Conservation (phyloP, 1,140 invertebrate species). For the Pantala flavescens region DNA sequence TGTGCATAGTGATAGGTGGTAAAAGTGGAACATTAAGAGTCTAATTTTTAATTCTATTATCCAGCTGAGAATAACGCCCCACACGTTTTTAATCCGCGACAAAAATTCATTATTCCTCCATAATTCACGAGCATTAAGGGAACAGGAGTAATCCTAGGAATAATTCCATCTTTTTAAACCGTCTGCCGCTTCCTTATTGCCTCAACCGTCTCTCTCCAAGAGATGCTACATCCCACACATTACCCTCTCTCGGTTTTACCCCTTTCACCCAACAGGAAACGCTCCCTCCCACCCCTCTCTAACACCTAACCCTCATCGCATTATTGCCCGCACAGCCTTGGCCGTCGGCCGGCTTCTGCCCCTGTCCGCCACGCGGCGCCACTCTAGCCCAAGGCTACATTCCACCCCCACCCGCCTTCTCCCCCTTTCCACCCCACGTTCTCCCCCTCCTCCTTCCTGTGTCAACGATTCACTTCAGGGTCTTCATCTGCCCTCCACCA, state of each 20-base stretch:
- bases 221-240: too few relatives aligned
- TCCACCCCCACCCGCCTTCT: background rate
- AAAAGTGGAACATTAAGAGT: too few relatives aligned
- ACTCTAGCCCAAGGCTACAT: constrained; percentile 7
- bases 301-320: background rate
- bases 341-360: constrained; percentile 3
- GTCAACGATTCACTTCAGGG: constrained; percentile 7
- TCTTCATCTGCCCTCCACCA: constrained; percentile 3
- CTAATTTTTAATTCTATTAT: too few relatives aligned
- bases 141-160: too few relatives aligned
- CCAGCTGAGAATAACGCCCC: too few relatives aligned
- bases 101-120: too few relatives aligned
- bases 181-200: too few relatives aligned
- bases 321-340: constrained; percentile 7
- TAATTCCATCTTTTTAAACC: too few relatives aligned
- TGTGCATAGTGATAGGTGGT: too few relatives aligned
- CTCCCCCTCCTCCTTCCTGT: constrained; percentile 5
- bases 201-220: too few relatives aligned
- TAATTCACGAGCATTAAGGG: too few relatives aligned
- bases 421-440: background rate
- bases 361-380: background rate
- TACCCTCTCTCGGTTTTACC: background rate
- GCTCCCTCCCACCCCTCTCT: constrained; percentile 6
- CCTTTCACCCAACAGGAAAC: background rate
- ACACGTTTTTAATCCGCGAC: too few relatives aligned